These are phyloP conservation scores for Aegithalos caudatus DNA, from an alignment of 2,113 vertebrate species.

Conservation along the genomic window DNA sequence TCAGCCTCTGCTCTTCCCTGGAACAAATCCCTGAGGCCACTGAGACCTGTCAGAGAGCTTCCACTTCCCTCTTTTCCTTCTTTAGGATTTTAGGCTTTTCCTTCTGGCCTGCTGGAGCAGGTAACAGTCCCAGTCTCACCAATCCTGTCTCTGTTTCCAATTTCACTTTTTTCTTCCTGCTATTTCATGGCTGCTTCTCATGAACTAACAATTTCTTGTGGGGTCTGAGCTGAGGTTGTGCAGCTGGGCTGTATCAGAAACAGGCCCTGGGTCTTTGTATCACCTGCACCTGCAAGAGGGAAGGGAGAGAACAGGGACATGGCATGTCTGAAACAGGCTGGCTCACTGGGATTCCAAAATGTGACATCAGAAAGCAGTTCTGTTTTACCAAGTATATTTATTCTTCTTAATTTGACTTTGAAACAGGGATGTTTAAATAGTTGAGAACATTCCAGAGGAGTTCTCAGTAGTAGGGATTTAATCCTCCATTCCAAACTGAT, in stretches of 20 bases:
- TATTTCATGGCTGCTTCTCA: not conserved
- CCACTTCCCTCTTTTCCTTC: not conserved
- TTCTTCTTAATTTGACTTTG: not conserved
- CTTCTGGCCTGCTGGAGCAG: not conserved
- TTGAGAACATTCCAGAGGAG: not conserved
- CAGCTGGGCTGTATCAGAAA: not conserved
- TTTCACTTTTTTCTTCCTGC: not conserved
- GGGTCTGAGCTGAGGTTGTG: not conserved
- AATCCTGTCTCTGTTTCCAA: not conserved
- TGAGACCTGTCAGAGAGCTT: not conserved
- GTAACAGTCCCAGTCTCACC: not conserved
- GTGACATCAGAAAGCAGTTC: not conserved
- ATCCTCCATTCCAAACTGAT: not conserved
- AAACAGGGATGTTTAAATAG: not conserved
- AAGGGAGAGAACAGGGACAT: not conserved
- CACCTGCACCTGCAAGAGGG: not conserved
- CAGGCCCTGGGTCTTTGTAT: not conserved
- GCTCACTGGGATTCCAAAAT: not conserved
- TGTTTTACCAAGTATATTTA: not conserved
- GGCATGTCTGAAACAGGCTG: not conserved
- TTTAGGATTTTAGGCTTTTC: not conserved
- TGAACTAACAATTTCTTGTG: not conserved
- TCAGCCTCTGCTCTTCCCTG: not conserved
- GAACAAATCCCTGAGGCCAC: not conserved
- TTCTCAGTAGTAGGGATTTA: not conserved